A percentile compares a stretch with the other conserved stretches of the same genome.
phyloP scores from a whole-genome alignment of 2,888 invertebrate species.

The Thera obeliscata region DNA sequence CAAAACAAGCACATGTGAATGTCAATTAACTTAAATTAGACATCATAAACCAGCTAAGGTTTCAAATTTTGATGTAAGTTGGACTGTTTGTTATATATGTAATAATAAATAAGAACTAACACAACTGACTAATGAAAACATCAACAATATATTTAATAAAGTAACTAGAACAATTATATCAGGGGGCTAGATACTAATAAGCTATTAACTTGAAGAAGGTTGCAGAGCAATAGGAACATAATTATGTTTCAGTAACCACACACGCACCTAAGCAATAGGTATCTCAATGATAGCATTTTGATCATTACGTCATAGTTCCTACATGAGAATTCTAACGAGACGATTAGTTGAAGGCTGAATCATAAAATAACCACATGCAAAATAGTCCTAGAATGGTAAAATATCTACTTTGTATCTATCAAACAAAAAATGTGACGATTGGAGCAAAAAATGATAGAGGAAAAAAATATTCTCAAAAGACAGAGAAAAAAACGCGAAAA shows the following conservation, averaged over 20 bases:
- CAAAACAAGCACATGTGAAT: constrained; percentile 64
- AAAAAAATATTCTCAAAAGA: no score
- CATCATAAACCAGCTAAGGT: constrained; percentile 35
- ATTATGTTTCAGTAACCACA: neutral
- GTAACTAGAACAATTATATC: neutral
- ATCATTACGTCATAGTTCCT: no score
- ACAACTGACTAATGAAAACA: constrained; percentile 1
- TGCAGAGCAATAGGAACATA: neutral
- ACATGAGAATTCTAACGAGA: no score
- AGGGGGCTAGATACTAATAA: constrained; percentile 12
- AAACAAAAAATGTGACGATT: no score
- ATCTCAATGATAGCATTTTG: no score
- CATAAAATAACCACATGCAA: no score
- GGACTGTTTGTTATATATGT: constrained; percentile 19
- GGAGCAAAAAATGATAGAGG: no score
- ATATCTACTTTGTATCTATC: no score
- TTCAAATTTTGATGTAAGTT: constrained; percentile 40
- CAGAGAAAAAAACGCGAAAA: no score
- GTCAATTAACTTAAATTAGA: constrained; percentile 43
- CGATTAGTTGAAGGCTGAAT: no score
- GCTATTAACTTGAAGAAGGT: constrained; percentile 15
- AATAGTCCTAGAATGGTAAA: no score
- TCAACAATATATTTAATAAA: neutral
- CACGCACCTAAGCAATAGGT: no score
- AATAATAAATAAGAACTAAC: constrained; percentile 19